Evolutionary conservation across 2,888 invertebrate species (phyloP), one percentile per base, ranked within the genome.

Genomic region (Halictus ligatus): DNA sequence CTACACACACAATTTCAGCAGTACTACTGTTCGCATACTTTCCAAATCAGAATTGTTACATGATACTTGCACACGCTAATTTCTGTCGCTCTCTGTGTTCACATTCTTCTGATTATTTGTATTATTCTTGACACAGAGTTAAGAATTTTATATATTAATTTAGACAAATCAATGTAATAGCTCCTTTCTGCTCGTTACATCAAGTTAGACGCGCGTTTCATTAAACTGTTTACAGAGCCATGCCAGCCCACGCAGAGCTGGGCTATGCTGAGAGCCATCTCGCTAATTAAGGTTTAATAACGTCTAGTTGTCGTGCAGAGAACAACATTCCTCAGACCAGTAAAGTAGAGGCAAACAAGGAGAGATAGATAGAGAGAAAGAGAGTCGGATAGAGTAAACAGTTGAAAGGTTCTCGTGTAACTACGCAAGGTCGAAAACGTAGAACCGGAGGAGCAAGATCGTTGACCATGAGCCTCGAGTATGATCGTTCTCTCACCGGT

Each of bases 401-500:
- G 71, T 21, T 2, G 83, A 76, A 77, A 35, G 35, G 69, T 72
- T 46, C 60, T 54, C 15, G 13, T 64, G 64, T 64, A n/a, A 76
- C 75, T 76, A 21, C 73, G 54, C 35, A 71, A 43, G 71, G n/a
- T 71, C n/a, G 74, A 54, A 43, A 69, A 69, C 48, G 43, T 64
- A 50, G 60, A 67, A 71, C 74, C 40, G 10, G 21, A 79, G 67
- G 54, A 79, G 67, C 29, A 58, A 75, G 46, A 54, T 67, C 58
- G n/a, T 60, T 25, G 48, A 60, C 21, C 58, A 48, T 7, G 25
- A 54, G n/a, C 12, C 12, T 69, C 21, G n/a, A 71, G 12, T 10
- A 13, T 48, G 64, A 10, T 48, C 43, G n/a, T 69, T 77, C 90
- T 75, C 90, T 95, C 95, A 97, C 97, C 97, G 94, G 97, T 97